Conservation (phyloP, 2,113 vertebrate species). For the Siniperca knerii region DNA sequence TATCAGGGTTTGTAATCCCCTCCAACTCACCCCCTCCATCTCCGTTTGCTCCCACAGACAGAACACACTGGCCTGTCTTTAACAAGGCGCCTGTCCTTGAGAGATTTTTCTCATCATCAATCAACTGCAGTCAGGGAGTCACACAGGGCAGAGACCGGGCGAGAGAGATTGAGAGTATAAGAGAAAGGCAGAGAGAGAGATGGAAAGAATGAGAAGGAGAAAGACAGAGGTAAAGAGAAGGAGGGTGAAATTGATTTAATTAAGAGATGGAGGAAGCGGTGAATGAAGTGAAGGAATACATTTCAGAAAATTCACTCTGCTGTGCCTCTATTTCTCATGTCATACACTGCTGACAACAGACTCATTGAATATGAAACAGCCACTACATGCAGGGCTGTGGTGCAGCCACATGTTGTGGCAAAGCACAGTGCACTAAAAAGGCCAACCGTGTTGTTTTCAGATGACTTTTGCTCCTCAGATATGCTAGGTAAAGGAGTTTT, state of each 20-base stretch:
- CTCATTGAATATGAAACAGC: constrained; percentile 46
- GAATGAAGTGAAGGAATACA: constrained; percentile 58
- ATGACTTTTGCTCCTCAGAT: constrained; percentile 10
- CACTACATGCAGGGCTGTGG: neutral
- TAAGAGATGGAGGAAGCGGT: constrained; percentile 58
- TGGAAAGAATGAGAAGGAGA: constrained; percentile 18
- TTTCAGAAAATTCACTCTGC: constrained; percentile 26
- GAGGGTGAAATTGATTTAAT: constrained; percentile 56
- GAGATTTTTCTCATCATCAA: constrained; percentile 77
- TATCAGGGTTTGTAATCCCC: constrained; percentile 46
- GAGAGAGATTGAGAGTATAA: constrained; percentile 52
- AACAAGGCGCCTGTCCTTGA: constrained; percentile 79
- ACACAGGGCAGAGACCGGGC: constrained; percentile 46
- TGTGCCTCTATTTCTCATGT: constrained; percentile 29
- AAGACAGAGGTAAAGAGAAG: constrained; percentile 19
- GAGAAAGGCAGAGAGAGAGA: constrained; percentile 17
- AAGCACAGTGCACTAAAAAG: neutral
- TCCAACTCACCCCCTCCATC: constrained; percentile 7
- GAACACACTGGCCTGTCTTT: constrained; percentile 66
- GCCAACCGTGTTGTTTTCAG: constrained; percentile 2
- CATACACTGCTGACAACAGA: constrained; percentile 11
- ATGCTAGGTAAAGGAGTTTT: constrained; percentile 11
- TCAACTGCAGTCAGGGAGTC: constrained; percentile 61
- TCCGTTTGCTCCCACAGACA: constrained; percentile 42
- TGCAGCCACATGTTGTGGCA: constrained; percentile 34